Base-by-base conservation (phyloP, 2,113 vertebrate species). In the Columbina picui region DNA sequence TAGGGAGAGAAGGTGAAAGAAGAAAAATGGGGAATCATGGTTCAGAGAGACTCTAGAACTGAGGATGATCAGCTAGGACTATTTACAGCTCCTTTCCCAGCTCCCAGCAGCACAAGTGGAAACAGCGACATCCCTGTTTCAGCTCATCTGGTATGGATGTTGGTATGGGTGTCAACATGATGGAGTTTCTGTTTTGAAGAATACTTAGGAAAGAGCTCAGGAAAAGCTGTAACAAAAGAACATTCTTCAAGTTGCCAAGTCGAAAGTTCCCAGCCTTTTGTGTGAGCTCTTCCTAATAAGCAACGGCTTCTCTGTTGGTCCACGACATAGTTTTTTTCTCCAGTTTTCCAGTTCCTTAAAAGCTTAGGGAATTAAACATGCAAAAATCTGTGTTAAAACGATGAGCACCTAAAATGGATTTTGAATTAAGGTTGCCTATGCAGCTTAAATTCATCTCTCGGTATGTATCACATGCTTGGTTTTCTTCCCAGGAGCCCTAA, bases 341-440 rank as follows among this genome's bases (percentile, higher is more conserved):
- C 43, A 49, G 11, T 89, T 93, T 96, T 87, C 36, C 45, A 69
- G 32, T 76, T 90, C 36, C 59, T 93, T 95, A 86, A 91, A 91
- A 88, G 21, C 27, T 57, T 83, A 69, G 29, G 45, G 61, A 67
- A 65, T 86, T 61, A 83, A 9, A 27, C 25, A 38, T 64, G 26
- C 17, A 86, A 80, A 94, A 92, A 65, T 57, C 39, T 3, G 13
- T 65, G 59, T 61, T 94, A 67, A 83, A 90, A 76, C 1, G 12
- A 61, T 26, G 55, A 80, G 34, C 27, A 53, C 39, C 56, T 81
- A 57, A 84, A 76, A 73, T 86, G 50, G 41, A 68, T 68, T 85
- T 79, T 87, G 30, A 94, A 79, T 79, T 85, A 85, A 76, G 14
- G 7, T 27, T 94, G 43, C n/a, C 63, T 68, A 1, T 80, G n/a